These are phyloP conservation scores for Eucera pruinosa DNA, from an alignment of 2,888 invertebrate species.

Conservation along the genomic window DNA sequence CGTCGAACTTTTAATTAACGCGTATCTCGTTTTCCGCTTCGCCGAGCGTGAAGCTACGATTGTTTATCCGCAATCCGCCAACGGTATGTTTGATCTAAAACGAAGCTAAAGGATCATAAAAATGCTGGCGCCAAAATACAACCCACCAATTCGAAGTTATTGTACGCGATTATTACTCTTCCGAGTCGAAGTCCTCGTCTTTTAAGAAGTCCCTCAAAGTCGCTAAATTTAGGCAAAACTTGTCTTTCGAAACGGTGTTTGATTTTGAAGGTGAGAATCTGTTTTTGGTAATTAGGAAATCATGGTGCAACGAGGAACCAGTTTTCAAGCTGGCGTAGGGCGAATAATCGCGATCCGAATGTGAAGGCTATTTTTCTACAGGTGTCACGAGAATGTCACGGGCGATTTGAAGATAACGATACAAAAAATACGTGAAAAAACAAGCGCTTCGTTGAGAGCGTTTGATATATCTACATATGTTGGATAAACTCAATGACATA, in stretches of 20 bases:
- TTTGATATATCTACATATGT: too few species aligned
- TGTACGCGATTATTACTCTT: too few species aligned
- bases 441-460: not conserved
- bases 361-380: not conserved
- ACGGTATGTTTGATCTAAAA: constrained; percentile 15
- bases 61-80: not conserved
- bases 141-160: too few species aligned
- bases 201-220: too few species aligned
- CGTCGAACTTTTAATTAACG: constrained; percentile 16
- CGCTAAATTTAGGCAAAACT: not conserved
- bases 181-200: too few species aligned
- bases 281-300: not conserved
- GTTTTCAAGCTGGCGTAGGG: too few species aligned
- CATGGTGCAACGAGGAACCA: not conserved
- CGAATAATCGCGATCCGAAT: not conserved
- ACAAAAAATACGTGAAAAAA: not conserved
- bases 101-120: not conserved
- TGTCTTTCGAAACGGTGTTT: not conserved
- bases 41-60: constrained; percentile 6
- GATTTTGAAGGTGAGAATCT: not conserved
- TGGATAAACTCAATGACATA: too few species aligned
- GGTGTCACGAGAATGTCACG: not conserved
- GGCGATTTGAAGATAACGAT: not conserved
- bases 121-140: not conserved
- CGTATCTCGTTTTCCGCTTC: constrained; percentile 2